Base-by-base conservation (phyloP, 2,888 invertebrate genomes). In the Neuroscelio doddi region DNA sequence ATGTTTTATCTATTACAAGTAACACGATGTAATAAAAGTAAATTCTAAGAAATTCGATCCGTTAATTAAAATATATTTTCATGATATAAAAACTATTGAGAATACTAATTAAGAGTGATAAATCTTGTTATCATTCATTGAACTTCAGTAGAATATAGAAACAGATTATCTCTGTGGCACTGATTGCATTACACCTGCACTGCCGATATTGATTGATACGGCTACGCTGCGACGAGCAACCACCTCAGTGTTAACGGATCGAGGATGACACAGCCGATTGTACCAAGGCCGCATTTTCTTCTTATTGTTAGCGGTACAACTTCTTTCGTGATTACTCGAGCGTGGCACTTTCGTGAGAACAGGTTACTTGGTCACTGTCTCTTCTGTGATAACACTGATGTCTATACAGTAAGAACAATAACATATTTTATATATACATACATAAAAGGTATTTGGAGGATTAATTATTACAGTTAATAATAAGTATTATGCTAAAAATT, bases 211-310 rank as follows among this genome's bases (percentile, higher is more conserved):
- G 82, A 82, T 81, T 80, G 80, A 82, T 81, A 73, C 52, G 67
- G 50, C 34, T 52, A 50, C 56, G 62, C 44, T 21, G 47, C 45
- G 68, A 64, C 47, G 44, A 71, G 74, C 70, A 72, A 74, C 68
- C 75, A 75, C 69, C 76, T 73, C 72, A 74, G 72, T 76, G 75
- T 80, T 83, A 83, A 83, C 83, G 83, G 83, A 73, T 71, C 78
- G 73, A 79, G 77, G 80, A 83, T 84, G 84, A 84, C 82, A 78
- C 80, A 81, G 84, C 83, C 74, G 74, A 81, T 81, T 77, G 75
- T 70, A 68, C 65, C 70, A 69, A 69, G 66, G 69, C 61, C 66
- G 69, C 21, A 51, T 65, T 70, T 74, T 73, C 73, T 73, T 75
- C 73, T 72, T 75, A 70, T 76, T 82, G 79, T 76, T 80, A 80